Conservation (phyloP, 2,888 invertebrate species). For the Tenthredo amoena region DNA sequence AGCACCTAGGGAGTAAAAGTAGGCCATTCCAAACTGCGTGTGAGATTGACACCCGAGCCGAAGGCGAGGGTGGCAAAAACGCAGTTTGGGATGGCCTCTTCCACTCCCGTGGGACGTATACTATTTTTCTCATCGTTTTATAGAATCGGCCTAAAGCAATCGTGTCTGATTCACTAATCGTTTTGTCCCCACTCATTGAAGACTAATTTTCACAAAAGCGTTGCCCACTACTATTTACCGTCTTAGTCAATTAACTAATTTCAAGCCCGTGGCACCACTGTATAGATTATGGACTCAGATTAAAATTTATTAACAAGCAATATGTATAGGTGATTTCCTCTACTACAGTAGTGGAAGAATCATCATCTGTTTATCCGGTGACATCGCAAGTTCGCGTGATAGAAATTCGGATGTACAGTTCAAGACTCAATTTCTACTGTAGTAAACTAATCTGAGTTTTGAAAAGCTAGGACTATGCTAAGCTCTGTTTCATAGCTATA, state of each 20-base stretch:
- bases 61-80: no score
- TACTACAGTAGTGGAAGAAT: constrained; percentile 7
- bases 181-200: not conserved
- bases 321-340: not conserved
- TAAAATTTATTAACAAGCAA: constrained; percentile 22
- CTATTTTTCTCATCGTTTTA: not conserved
- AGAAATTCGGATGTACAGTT: not conserved
- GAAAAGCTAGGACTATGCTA: constrained; percentile 3
- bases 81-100: no score
- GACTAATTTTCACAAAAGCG: constrained; percentile 36
- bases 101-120: no score
- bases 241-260: constrained; percentile 25
- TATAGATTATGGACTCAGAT: constrained; percentile 13
- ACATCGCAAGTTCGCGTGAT: not conserved
- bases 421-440: not conserved
- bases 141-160: not conserved
- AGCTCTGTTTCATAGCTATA: constrained; percentile 20
- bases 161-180: not conserved
- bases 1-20: no score
- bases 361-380: not conserved
- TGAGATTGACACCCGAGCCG: no score
- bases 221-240: constrained; percentile 32
- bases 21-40: no score
- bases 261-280: constrained; percentile 42
- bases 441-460: not conserved